Base-by-base conservation (phyloP, 2,888 invertebrate species). In the Drosophila paramelanica region DNA sequence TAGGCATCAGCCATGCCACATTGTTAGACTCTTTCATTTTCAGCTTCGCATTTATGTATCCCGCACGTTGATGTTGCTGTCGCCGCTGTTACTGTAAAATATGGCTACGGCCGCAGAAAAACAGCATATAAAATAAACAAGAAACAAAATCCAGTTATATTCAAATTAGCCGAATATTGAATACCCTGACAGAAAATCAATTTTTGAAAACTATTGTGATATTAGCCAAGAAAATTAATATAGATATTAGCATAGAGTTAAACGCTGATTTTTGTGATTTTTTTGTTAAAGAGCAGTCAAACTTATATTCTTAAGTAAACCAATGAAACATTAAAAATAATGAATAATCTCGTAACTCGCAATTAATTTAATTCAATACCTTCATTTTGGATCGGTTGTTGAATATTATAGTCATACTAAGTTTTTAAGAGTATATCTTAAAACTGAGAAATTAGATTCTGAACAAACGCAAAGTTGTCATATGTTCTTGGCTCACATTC, bases 1-100 rank as follows among this genome's bases (percentile, higher is more conserved):
- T 77, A 69, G 68, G 71, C 81, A 80, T 61, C 87, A 73, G 66
- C 67, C 41, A 42, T 64, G 78, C 81, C 88, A 78, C 82, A 83
- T 86, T 88, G 84, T 88, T 74, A 74, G 81, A 80, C 87, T 81
- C 84, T 85, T 85, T 88, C 87, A 88, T 85, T 86, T 88, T 82
- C 77, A 88, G 86, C 86, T 82, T 75, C 74, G 58, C 77, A 74
- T 83, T 73, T 86, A 74, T 81, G 69, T 84, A 81, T 81, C 80
- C 70, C 62, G 42, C 61, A 50, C 57, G 43, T 56, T 64, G 61
- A 23, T 55, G 31, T 14, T 69, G 38, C 27, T 78, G 60, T 27
- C 14, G 46, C 25, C 51, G 67, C 81, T 80, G 67, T 78, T 83
- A 76, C 81, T 86, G 87, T 86, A 88, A 88, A 87, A 88, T 87